A percentile compares a stretch with the other conserved stretches of the same genome.
Conservation (phyloP, 2,888 invertebrate species). For the Beris chalybata region DNA sequence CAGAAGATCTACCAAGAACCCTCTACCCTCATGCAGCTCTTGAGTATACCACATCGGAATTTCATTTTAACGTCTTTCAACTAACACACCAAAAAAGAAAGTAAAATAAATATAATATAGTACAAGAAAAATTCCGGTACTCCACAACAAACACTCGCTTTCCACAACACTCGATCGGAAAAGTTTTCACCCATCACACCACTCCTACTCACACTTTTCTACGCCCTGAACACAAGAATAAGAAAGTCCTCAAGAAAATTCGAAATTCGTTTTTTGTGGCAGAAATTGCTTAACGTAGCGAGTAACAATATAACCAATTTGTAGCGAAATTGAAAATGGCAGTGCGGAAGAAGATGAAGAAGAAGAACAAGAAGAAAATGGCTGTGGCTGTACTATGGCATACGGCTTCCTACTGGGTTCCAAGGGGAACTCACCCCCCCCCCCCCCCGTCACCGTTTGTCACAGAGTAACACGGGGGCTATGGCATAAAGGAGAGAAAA, state of each 20-base stretch:
- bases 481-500: slow-evolving; percentile 20
- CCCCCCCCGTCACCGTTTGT: neutral
- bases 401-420: no score
- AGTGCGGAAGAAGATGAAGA: slow-evolving; percentile 32
- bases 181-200: no score
- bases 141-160: no score
- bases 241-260: slow-evolving; percentile 38
- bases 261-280: slow-evolving; percentile 40
- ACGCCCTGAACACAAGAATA: neutral
- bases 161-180: no score
- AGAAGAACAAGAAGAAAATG: slow-evolving; percentile 7
- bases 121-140: slow-evolving; percentile 16
- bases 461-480: neutral
- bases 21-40: no score
- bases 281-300: slow-evolving; percentile 44
- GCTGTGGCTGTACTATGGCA: neutral
- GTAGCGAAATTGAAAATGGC: slow-evolving; percentile 44
- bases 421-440: neutral
- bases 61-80: slow-evolving; percentile 24
- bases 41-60: slow-evolving; percentile 5
- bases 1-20: no score
- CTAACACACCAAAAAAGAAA: slow-evolving; percentile 23
- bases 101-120: slow-evolving; percentile 26
- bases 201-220: neutral
- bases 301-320: slow-evolving; percentile 47